These are phyloP conservation scores for Aeoliscus strigatus DNA, from an alignment of 2,797 vertebrate species.

Conservation along the genomic window DNA sequence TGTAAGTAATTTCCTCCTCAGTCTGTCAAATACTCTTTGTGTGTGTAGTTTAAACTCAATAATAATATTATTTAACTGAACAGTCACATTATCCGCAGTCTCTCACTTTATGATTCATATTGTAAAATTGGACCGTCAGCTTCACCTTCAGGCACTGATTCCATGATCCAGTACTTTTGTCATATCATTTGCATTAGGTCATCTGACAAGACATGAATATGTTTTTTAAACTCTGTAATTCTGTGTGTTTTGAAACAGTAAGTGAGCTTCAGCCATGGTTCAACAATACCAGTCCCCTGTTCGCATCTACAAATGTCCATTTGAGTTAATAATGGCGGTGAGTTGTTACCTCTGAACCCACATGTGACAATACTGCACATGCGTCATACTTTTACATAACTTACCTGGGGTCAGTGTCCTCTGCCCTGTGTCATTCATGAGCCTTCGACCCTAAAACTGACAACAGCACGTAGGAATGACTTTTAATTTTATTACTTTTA, in stretches of 20 bases:
- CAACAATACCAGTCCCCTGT: constrained; percentile 96
- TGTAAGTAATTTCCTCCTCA: constrained; percentile 11
- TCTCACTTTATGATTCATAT: too few species aligned
- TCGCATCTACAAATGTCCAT: constrained; percentile 90
- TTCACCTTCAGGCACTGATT: too few species aligned
- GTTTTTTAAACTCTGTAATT: too few species aligned
- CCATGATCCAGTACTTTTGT: too few species aligned
- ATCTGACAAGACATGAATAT: too few species aligned
- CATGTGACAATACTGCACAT: neutral
- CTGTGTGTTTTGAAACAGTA: constrained; percentile 5
- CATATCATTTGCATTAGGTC: too few species aligned
- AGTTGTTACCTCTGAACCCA: constrained; percentile 56
- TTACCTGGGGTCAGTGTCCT: too few species aligned
- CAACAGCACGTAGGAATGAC: neutral
- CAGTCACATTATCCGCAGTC: too few species aligned
- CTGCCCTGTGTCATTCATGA: neutral
- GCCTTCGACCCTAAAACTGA: neutral
- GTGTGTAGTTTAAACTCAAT: neutral
- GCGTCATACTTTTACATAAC: neutral
- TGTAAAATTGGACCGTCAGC: too few species aligned
- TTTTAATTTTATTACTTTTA: too few species aligned
- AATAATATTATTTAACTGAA: too few species aligned
- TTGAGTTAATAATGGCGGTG: constrained; percentile 94
- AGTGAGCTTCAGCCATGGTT: constrained; percentile 80
- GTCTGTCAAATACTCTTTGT: neutral